Evolutionary conservation across 2,113 vertebrate species (phyloP).

Genomic region (Pterocles orientalis): DNA sequence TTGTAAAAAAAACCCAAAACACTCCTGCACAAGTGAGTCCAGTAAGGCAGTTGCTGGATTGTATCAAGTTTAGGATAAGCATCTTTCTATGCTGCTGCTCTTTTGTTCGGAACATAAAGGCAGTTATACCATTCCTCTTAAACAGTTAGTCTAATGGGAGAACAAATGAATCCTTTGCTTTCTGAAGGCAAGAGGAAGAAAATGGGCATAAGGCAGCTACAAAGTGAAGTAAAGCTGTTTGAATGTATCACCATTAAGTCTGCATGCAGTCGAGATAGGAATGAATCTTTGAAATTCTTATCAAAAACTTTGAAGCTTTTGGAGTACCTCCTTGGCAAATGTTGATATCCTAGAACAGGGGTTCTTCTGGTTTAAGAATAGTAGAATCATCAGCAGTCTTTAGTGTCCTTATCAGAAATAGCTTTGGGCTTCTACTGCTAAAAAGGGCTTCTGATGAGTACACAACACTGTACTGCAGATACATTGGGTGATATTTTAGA

Average conservation of each 20-base stretch:
- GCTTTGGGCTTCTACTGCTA: not conserved
- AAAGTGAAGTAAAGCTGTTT: not conserved
- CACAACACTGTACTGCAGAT: not conserved
- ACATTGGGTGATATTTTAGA: not conserved
- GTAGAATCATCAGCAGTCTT: not conserved
- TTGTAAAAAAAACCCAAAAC: not conserved
- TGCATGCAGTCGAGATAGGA: not conserved
- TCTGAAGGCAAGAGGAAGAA: not conserved
- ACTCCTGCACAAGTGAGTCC: not conserved
- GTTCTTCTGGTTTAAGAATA: not conserved
- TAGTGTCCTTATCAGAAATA: constrained; percentile 23
- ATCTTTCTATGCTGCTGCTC: not conserved
- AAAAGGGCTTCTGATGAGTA: not conserved
- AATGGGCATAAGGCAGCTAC: not conserved
- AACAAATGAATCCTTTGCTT: not conserved
- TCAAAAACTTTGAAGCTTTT: not conserved
- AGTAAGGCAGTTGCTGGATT: not conserved
- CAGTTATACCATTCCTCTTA: not conserved
- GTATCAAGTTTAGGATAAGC: not conserved
- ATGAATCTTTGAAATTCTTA: not conserved
- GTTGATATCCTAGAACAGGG: rapidly evolving
- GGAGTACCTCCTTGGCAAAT: not conserved
- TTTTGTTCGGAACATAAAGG: not conserved
- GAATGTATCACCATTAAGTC: not conserved
- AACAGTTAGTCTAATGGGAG: not conserved